Percentiles rank a stretch among this genome's conserved stretches.
Conservation (phyloP, 2,888 invertebrate species). For the Spatulosminthurus flaviceps region DNA sequence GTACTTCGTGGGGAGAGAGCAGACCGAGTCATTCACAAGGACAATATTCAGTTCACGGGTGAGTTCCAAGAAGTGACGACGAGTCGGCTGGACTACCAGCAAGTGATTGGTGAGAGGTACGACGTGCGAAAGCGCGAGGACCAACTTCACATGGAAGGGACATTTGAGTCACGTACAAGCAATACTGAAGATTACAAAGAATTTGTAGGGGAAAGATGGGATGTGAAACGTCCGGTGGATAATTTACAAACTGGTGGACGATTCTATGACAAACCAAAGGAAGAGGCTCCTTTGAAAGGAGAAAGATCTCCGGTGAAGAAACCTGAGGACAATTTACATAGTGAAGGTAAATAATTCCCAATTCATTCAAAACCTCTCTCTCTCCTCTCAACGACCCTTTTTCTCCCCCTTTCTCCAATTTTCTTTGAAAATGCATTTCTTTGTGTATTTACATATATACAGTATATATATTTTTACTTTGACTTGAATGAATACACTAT, state of each 20-base stretch:
- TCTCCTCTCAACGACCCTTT: no score
- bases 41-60: constrained; percentile 73
- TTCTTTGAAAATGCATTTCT: no score
- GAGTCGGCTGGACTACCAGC: constrained; percentile 66
- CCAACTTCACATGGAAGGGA: constrained; percentile 68
- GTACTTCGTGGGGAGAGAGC: constrained; percentile 65
- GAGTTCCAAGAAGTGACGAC: constrained; percentile 67
- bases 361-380: background rate
- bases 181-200: constrained; percentile 48
- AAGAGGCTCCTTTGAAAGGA: constrained; percentile 65
- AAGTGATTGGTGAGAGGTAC: constrained; percentile 66
- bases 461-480: no score
- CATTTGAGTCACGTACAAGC: constrained; percentile 66
- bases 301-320: constrained; percentile 68
- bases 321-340: constrained; percentile 71
- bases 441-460: background rate
- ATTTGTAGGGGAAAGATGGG: constrained; percentile 62
- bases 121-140: constrained; percentile 71
- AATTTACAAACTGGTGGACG: constrained; percentile 70
- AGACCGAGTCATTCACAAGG: constrained; percentile 66
- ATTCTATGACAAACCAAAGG: constrained; percentile 68
- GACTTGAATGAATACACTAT: no score
- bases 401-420: no score
- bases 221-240: constrained; percentile 56
- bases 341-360: constrained; percentile 69